These are phyloP conservation scores for Loripinus fragilis DNA, from an alignment of 2,888 invertebrate genomes.

Conservation along the genomic window DNA sequence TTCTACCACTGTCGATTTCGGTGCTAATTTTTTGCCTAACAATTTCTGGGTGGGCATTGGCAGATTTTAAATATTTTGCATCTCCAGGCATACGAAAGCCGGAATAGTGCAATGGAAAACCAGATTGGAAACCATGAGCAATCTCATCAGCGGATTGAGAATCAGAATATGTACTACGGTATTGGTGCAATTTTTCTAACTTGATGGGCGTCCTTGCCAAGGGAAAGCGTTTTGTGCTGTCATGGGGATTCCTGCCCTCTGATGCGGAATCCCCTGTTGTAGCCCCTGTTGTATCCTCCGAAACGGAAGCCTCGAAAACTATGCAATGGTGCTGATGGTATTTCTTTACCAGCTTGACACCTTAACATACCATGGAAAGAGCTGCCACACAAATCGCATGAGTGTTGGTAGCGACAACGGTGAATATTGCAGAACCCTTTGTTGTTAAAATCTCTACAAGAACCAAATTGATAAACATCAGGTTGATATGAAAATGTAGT, in stretches of 20 bases:
- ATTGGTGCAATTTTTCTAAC: not conserved
- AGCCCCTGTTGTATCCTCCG: not conserved
- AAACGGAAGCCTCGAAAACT: not conserved
- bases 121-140: not conserved
- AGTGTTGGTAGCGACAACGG: not conserved
- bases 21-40: no score
- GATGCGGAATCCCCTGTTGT: not conserved
- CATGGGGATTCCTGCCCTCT: no score
- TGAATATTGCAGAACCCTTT: conserved; percentile 5
- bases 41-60: no score
- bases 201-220: not conserved
- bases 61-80: no score
- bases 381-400: not conserved
- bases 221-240: no score
- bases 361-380: no score
- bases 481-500: not conserved
- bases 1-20: no score
- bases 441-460: not conserved
- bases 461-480: not conserved
- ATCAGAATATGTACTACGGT: not conserved
- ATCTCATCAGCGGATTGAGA: not conserved
- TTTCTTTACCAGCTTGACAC: not conserved
- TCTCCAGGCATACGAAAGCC: no score
- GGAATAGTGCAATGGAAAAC: no score
- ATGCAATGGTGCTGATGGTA: not conserved